These are phyloP conservation scores for Pristionchus fissidentatus DNA, from an alignment of 2,888 invertebrate genomes.

Conservation along the genomic window DNA sequence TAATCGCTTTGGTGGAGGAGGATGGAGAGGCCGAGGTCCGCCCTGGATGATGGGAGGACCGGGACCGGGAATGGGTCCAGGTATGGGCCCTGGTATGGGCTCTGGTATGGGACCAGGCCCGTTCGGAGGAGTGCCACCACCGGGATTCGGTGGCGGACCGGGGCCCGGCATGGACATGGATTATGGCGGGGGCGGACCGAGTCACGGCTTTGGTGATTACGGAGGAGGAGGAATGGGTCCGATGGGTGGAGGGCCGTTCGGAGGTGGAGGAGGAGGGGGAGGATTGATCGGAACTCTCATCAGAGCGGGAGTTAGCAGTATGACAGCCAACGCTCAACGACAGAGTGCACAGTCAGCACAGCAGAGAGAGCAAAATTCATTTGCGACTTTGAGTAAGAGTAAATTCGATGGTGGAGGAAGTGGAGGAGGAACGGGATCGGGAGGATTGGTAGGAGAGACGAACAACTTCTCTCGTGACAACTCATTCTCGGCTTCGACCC, in stretches of 20 bases:
- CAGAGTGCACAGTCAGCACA: not conserved
- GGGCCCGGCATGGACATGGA: not conserved
- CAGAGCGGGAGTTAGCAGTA: not conserved
- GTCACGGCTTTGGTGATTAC: not conserved
- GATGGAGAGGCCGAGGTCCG: constrained; percentile 14
- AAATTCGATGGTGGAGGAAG: not conserved
- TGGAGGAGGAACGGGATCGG: not conserved
- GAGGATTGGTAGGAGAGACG: constrained; percentile 12
- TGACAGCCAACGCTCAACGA: not conserved
- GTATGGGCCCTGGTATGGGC: too few species aligned
- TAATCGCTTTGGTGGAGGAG: constrained; percentile 14
- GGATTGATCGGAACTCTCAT: constrained; percentile 33
- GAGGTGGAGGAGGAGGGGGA: not conserved
- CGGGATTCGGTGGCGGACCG: not conserved
- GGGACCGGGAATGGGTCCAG: constrained; percentile 15
- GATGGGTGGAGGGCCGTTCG: not conserved
- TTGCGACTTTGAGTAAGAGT: not conserved
- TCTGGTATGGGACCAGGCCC: not conserved
- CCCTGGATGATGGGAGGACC: not conserved
- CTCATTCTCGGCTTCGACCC: not conserved
- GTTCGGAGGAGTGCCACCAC: not conserved
- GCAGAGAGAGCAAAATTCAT: constrained; percentile 12
- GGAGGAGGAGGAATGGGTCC: not conserved
- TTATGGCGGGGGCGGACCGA: not conserved
- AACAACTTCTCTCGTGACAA: not conserved